These are phyloP conservation scores for Falco novaeseelandiae DNA, from an alignment of 2,797 vertebrate species.

Conservation along the genomic window DNA sequence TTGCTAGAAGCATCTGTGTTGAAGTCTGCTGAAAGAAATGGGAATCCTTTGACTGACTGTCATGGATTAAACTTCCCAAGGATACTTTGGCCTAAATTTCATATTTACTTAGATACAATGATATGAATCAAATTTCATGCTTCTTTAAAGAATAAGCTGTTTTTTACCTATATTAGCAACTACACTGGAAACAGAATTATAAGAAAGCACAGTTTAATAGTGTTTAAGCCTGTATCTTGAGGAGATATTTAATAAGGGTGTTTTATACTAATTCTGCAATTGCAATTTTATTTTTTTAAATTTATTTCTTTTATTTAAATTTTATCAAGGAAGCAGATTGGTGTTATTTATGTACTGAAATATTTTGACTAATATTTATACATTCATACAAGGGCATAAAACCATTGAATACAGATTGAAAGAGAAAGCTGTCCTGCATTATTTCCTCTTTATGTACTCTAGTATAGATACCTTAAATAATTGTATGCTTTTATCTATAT, in stretches of 20 bases:
- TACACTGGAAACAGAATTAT: neutral
- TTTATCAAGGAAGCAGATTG: neutral
- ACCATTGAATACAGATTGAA: neutral
- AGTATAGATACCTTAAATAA: neutral
- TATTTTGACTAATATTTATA: neutral
- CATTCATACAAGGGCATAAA: neutral
- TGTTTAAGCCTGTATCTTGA: neutral
- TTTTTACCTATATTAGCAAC: neutral
- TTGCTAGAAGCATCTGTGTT: neutral
- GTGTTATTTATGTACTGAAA: neutral
- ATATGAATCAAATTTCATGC: neutral
- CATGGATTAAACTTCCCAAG: neutral
- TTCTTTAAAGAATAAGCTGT: neutral
- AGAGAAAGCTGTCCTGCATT: neutral
- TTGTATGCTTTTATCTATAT: neutral
- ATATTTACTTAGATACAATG: neutral
- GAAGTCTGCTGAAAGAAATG: neutral
- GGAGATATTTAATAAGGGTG: neutral
- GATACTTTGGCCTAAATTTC: neutral
- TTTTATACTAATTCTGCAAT: neutral
- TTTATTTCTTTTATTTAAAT: neutral
- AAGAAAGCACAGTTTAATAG: neutral
- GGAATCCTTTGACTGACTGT: neutral
- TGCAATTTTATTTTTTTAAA: neutral
- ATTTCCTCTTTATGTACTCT: neutral